Percentiles rank a stretch among this genome's conserved stretches.
Evolutionary conservation across 2,113 vertebrate genomes (phyloP).

Genomic region (Zootoca vivipara): DNA sequence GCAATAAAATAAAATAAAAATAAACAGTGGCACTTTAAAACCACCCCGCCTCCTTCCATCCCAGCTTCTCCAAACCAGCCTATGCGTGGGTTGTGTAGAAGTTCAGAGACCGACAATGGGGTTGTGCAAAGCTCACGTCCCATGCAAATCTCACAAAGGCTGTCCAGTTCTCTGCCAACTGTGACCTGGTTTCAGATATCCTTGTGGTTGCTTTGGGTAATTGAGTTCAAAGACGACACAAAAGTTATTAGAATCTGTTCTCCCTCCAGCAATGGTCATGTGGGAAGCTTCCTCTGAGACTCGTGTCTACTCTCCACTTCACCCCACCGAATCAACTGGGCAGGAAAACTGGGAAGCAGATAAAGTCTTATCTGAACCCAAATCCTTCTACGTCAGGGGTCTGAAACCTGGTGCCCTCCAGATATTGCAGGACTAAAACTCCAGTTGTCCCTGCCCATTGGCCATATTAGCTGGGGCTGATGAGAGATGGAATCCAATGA

Average conservation of each 20-base stretch:
- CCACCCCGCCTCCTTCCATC: not conserved
- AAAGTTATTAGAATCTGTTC: not conserved
- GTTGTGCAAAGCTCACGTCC: not conserved
- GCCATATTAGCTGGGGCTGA: too few species aligned
- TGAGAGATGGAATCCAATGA: too few species aligned
- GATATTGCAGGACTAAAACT: too few species aligned
- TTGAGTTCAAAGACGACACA: not conserved
- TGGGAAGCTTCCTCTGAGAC: not conserved
- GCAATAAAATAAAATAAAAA: not conserved
- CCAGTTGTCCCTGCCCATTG: too few species aligned
- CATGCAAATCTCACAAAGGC: not conserved
- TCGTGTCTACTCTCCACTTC: not conserved
- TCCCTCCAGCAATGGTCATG: not conserved
- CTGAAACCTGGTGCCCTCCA: too few species aligned
- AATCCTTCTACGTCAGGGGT: too few species aligned
- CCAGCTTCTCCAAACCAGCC: not conserved
- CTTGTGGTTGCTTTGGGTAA: not conserved
- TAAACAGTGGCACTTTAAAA: not conserved
- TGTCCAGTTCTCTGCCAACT: not conserved
- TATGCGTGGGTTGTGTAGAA: not conserved
- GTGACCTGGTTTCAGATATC: too few species aligned
- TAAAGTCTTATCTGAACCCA: not conserved
- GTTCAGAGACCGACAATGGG: not conserved
- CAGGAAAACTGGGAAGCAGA: not conserved
- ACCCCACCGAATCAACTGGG: not conserved